Evolutionary conservation across 2,888 invertebrate genomes (phyloP).

Genomic region (Carcina quercana): DNA sequence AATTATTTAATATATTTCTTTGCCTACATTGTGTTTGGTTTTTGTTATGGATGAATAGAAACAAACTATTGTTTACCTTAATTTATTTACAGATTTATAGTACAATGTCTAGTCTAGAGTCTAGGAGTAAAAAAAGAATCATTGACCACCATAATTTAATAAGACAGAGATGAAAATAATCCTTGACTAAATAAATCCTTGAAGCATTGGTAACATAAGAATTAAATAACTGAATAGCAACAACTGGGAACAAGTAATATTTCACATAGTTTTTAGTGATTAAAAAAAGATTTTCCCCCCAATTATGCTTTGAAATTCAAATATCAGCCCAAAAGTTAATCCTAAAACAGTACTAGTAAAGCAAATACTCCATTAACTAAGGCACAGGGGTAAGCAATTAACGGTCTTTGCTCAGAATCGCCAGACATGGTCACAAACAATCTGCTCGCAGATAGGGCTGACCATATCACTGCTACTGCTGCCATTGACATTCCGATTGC

Average conservation of each 20-base stretch:
- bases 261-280: too few species aligned
- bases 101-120: too few species aligned
- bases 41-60: conserved; percentile 1
- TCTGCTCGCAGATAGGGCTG: conserved; percentile 92
- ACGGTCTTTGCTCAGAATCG: conserved; percentile 88
- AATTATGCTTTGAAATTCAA: too few species aligned
- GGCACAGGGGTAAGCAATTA: conserved; percentile 95
- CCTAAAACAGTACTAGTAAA: conserved; percentile 90
- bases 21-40: conserved; percentile 28
- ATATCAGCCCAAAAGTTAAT: background rate
- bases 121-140: too few species aligned
- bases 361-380: conserved; percentile 95
- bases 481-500: conserved; percentile 79
- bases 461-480: conserved; percentile 86
- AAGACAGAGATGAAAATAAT: too few species aligned
- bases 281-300: too few species aligned
- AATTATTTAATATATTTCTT: conserved; percentile 52
- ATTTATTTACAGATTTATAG: conserved; percentile 1
- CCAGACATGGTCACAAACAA: conserved; percentile 93
- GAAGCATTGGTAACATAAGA: too few species aligned
- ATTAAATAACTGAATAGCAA: too few species aligned
- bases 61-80: background rate
- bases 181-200: too few species aligned
- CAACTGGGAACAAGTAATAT: too few species aligned
- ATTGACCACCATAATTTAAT: background rate